A percentile compares a stretch with the other conserved stretches of the same genome.
phyloP scores from a whole-genome alignment of 2,888 invertebrate genomes.

The Hirtodrosophila histrioides region DNA sequence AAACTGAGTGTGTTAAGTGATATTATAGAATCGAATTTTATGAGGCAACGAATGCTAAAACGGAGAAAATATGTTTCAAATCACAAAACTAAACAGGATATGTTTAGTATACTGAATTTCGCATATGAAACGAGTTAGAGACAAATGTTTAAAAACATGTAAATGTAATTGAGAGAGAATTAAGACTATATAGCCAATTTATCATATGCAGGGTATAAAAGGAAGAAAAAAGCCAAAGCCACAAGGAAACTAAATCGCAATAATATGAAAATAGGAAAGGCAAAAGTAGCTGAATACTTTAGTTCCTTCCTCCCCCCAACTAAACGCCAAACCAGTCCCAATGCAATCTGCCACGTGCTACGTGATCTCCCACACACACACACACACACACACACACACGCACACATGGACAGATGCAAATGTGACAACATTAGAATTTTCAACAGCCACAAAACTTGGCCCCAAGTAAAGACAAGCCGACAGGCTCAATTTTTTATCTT shows the following conservation, averaged over 20 bases:
- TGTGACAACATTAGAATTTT: conserved; percentile 83
- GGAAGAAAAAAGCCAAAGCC: not conserved
- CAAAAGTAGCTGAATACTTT: conserved; percentile 38
- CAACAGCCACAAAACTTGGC: conserved; percentile 74
- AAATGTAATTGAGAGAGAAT: too few relatives aligned
- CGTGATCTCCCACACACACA: conserved; percentile 60
- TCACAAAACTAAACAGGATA: too few relatives aligned
- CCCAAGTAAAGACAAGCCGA: conserved; percentile 67
- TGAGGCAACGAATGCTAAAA: too few relatives aligned
- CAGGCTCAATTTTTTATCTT: conserved; percentile 73
- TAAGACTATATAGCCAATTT: not conserved
- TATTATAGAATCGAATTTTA: too few relatives aligned
- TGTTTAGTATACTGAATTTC: too few relatives aligned
- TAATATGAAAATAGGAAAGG: conserved; percentile 63
- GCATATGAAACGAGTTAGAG: too few relatives aligned
- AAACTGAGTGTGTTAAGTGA: too few relatives aligned
- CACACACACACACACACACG: conserved; percentile 27
- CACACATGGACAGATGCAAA: conserved; percentile 62
- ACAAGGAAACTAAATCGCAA: conserved; percentile 60
- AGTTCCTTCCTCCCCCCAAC: conserved; percentile 16
- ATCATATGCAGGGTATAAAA: conserved; percentile 1
- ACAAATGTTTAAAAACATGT: too few relatives aligned
- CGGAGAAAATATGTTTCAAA: too few relatives aligned
- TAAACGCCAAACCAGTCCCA: conserved; percentile 41
- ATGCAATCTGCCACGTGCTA: conserved; percentile 77